Evolutionary conservation across 1,140 invertebrate genomes (phyloP).

Genomic region (Philotrypesis tridentata): DNA sequence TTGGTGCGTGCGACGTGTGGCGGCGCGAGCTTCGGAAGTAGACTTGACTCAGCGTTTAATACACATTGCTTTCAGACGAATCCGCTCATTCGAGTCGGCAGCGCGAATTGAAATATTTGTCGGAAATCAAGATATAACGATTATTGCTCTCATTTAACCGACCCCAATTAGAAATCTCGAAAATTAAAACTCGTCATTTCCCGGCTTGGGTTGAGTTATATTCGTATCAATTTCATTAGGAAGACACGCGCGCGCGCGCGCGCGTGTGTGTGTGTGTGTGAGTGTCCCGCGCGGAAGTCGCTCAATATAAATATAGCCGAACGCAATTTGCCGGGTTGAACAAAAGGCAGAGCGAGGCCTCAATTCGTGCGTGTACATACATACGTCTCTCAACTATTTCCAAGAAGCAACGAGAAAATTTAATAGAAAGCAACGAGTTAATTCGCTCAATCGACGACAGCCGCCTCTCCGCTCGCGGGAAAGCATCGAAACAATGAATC

Average conservation of each 20-base stretch:
- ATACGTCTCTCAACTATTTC: not conserved
- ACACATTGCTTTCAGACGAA: not conserved
- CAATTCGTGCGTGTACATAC: not conserved
- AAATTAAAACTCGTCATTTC: not conserved
- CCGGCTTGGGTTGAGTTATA: not conserved
- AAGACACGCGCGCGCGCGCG: no score
- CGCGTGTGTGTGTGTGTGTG: no score
- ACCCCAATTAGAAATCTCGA: not conserved
- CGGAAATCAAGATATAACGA: not conserved
- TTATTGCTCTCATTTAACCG: not conserved
- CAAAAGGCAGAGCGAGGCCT: not conserved
- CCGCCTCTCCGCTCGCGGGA: not conserved
- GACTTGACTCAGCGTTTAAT: not conserved
- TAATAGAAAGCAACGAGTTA: conserved; percentile 33
- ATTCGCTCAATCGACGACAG: conserved; percentile 35
- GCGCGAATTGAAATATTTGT: not conserved
- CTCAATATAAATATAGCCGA: not conserved
- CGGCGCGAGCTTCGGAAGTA: not conserved
- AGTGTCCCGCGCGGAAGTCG: not conserved
- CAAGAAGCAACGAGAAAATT: conserved; percentile 40
- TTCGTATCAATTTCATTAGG: not conserved
- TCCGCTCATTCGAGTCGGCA: not conserved
- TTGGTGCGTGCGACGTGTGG: not conserved
- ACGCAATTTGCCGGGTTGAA: not conserved
- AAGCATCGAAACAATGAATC: conserved; percentile 38